These are phyloP conservation scores for Pelochelys cantorii DNA, from an alignment of 2,797 vertebrate genomes.

Conservation along the genomic window DNA sequence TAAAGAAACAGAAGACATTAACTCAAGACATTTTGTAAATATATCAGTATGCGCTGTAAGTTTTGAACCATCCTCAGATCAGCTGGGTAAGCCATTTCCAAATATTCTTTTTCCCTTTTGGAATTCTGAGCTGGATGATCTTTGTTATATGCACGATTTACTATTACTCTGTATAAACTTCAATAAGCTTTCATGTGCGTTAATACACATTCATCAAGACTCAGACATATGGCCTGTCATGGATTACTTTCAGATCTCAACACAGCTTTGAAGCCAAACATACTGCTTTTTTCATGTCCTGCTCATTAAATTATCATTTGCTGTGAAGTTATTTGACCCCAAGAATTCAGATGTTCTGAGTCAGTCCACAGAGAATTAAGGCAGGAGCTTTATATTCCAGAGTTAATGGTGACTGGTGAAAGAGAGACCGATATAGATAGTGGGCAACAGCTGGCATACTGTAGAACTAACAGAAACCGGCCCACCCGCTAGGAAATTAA, in stretches of 20 bases:
- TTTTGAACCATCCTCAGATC: not conserved
- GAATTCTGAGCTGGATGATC: not conserved
- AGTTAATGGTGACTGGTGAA: not conserved
- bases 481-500: not conserved
- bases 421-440: not conserved
- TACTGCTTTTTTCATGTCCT: slow-evolving; percentile 55
- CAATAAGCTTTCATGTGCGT: slow-evolving; percentile 46
- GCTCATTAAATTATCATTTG: slow-evolving; percentile 51
- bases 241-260: slow-evolving; percentile 49
- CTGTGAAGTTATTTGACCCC: slow-evolving; percentile 6
- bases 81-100: not conserved
- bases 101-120: not conserved
- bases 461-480: not conserved
- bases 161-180: slow-evolving; percentile 20
- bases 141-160: not conserved
- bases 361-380: not conserved
- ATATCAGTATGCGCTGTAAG: not conserved
- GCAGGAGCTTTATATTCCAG: not conserved
- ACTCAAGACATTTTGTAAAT: not conserved
- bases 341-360: slow-evolving; percentile 29
- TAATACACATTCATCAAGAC: slow-evolving; percentile 26
- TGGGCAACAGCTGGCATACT: not conserved
- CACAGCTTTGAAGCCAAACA: slow-evolving; percentile 52
- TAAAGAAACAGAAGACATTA: not conserved
- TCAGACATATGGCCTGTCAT: slow-evolving; percentile 40